Conservation (phyloP, 2,797 vertebrate species). For the Paramormyrops hopkinsi region DNA sequence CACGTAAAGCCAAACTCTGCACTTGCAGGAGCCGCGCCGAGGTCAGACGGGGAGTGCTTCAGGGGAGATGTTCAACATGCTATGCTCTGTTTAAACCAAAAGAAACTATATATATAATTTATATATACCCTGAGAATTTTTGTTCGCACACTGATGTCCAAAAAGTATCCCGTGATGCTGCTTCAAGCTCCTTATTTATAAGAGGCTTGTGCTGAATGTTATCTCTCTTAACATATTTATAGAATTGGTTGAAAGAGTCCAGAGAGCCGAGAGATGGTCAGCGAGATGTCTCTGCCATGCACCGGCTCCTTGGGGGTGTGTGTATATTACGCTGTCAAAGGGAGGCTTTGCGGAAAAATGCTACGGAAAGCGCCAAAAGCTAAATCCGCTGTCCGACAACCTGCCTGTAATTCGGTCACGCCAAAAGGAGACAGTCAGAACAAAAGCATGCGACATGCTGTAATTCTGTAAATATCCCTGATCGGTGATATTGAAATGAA, state of each 20-base stretch:
- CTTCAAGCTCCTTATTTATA: background rate
- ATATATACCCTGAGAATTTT: background rate
- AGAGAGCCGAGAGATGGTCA: background rate
- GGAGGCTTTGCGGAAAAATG: background rate
- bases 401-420: background rate
- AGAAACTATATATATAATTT: background rate
- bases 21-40: background rate
- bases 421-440: background rate
- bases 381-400: background rate
- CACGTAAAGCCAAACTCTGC: background rate
- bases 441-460: no score
- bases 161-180: background rate
- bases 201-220: background rate
- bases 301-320: background rate
- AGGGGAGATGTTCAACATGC: background rate
- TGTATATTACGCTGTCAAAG: background rate
- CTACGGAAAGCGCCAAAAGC: background rate
- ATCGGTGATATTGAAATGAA: background rate
- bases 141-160: background rate
- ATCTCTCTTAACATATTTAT: conserved; percentile 2
- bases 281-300: background rate
- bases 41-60: background rate
- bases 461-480: background rate
- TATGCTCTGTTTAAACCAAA: background rate
- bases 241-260: background rate